Base-by-base conservation (phyloP, 1,140 invertebrate genomes). In the Macrobrachium rosenbergii region DNA sequence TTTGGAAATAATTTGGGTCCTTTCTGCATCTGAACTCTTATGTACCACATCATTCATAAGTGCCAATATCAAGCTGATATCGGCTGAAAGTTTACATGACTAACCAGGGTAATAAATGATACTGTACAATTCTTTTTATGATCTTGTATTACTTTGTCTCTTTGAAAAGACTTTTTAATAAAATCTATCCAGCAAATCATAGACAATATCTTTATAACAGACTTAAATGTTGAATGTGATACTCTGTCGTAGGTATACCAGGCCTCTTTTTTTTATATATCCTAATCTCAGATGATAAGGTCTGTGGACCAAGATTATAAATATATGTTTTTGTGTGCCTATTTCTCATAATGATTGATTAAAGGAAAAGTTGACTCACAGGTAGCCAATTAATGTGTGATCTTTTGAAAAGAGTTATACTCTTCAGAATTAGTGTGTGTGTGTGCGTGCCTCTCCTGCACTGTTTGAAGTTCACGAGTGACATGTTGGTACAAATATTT, bases 161-260 rank as follows among this genome's bases (percentile, higher is more conserved):
- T 21, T 21, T 69, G 67, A 14, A 21, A 72, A 72, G 21, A 72
- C 64, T 28, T 67, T 67, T 67, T 19, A 67, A 67, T 67, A 72
- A 72, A n/a, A 23, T 72, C 67, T 72, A 14, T 14, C 67, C 16
- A 83, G 37, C 10, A 37, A 73, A n/a, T 62, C 43, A 45, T 43
- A 75, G 64, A 43, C 60, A 62, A 64, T 77, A 72, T 52, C 52
- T 67, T 23, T 16, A 58, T 43, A 64, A 45, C 63, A 62, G 60
- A 77, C 67, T 63, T 84, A 23, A 76, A 62, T 84, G 82, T 84
- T 84, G 82, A 77, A 78, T 84, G 82, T 84, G 82, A 84, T 84
- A 84, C 59, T 63, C 37, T 84, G 82, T 84, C 45, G 82, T 76
- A 76, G 82, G 69, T 76, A 59, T 83, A 75, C 59, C 63, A 67